Conservation (phyloP, 2,888 invertebrate species). For the Acanthosepion pharaonis region DNA sequence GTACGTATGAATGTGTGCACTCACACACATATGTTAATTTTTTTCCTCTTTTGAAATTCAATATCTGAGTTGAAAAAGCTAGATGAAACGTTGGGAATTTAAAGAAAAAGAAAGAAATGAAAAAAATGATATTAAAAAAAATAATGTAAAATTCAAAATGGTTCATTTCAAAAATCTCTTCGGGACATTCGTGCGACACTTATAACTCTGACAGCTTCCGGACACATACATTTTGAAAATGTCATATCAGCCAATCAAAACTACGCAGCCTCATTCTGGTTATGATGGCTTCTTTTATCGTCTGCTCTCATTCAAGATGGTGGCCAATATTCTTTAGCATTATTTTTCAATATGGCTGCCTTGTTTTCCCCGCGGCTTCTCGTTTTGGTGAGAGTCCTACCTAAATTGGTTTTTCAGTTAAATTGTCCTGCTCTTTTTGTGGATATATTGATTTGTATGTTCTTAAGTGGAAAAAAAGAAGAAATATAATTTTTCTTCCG, state of each 20-base stretch:
- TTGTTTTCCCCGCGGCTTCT: not conserved
- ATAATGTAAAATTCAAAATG: not conserved
- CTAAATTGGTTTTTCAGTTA: not conserved
- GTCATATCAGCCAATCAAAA: not conserved
- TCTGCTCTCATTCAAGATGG: not conserved
- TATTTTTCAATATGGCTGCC: not conserved
- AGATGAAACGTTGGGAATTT: not conserved
- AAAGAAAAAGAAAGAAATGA: not conserved
- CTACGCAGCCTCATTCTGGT: not conserved
- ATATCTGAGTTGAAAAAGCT: not conserved
- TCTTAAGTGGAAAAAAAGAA: not conserved
- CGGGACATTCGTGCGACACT: slow-evolving; percentile 12
- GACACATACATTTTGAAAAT: not conserved
- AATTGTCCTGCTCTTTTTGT: not conserved
- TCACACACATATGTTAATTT: not conserved
- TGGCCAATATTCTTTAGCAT: not conserved
- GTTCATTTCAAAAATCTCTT: not conserved
- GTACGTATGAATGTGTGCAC: no score
- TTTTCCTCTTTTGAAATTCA: not conserved
- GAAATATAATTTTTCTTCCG: not conserved
- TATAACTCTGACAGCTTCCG: slow-evolving; percentile 6
- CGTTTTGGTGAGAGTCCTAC: not conserved
- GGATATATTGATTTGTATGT: not conserved
- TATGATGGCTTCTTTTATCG: not conserved
- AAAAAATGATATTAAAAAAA: not conserved